A percentile compares a stretch with the other conserved stretches of the same genome.
These are phyloP conservation scores for Cheilosia scutellata DNA, from an alignment of 2,888 invertebrate species.

Conservation along the genomic window DNA sequence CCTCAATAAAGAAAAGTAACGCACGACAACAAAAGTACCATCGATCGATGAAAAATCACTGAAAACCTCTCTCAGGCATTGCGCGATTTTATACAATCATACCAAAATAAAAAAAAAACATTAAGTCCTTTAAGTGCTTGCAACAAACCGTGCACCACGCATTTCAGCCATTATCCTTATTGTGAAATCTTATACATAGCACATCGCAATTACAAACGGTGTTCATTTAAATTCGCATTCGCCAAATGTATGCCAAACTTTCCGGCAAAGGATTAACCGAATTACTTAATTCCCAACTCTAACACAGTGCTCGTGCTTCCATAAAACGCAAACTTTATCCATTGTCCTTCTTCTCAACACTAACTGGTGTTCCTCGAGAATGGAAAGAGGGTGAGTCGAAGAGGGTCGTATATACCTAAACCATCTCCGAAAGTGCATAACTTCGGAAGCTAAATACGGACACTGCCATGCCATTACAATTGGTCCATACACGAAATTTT, in stretches of 20 bases:
- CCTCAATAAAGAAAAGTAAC: no score
- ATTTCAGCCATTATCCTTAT: constrained; percentile 19
- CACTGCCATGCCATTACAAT: constrained; percentile 49
- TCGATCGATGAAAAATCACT: constrained; percentile 8
- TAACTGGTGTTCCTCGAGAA: constrained; percentile 13
- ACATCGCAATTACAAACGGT: constrained; percentile 43
- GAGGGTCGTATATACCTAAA: constrained; percentile 40
- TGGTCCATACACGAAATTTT: constrained; percentile 64
- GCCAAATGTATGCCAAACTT: constrained; percentile 70
- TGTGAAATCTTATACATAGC: background rate
- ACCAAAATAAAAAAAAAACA: constrained; percentile 1
- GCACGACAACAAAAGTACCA: background rate
- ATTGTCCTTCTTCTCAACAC: constrained; percentile 26
- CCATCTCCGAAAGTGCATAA: constrained; percentile 35
- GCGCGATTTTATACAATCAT: constrained; percentile 41
- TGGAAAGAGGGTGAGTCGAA: background rate
- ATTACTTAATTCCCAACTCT: constrained; percentile 64
- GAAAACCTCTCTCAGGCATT: constrained; percentile 10
- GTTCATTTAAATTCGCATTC: constrained; percentile 70
- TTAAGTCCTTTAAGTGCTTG: constrained; percentile 35
- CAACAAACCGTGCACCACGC: constrained; percentile 44
- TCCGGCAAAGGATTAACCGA: constrained; percentile 68
- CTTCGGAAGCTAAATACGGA: constrained; percentile 59
- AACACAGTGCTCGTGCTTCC: constrained; percentile 55
- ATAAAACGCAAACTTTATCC: constrained; percentile 54